Evolutionary conservation across 2,797 vertebrate genomes (phyloP), one percentile per base, ranked within the genome.

Genomic region (Melanogrammus aeglefinus): DNA sequence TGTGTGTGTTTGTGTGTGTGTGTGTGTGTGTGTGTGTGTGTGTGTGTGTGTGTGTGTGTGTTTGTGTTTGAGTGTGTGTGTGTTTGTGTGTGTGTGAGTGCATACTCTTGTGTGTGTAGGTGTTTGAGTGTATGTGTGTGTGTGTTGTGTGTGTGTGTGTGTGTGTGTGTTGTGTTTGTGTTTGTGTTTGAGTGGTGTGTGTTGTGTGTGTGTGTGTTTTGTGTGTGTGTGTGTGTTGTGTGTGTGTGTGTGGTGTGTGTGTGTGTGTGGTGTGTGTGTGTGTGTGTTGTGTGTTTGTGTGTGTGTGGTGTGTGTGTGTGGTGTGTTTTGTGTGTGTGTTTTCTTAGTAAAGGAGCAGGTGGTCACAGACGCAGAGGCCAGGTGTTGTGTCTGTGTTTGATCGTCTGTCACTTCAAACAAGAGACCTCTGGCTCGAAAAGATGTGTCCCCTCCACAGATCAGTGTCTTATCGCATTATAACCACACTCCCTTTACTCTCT

Each of bases 341-440:
- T 72, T 1, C 21, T 39, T 66, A 8, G 24, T 6, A 66, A 66
- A 12, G 63, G 63, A 66, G 77, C 70, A 39, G 35, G 66, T 8
- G 41, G 73, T 36, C 33, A 69, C 21, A 75, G 73, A 84, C 75
- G 82, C 81, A 80, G 77, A 75, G 82, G 86, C n/a, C 69, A 57
- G 21, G 10, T 31, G 70, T 74, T 75, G 73, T 66, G 63, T 81
- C 38, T 76, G 75, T 44, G 74, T 80, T 76, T 79, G 73, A 85
- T 78, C 75, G 72, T 78, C 71, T 21, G 69, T 78, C 73, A 75
- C 77, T 83, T 83, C 63, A 69, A 69, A 63, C 0, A 13, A 75
- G 29, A 81, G 33, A 85, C 76, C 80, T 70, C 76, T 57, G 47
- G 44, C 27, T 66, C n/a, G 31, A 74, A 70, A 77, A 35, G 6